A percentile compares a stretch with the other conserved stretches of the same genome.
phyloP scores from a whole-genome alignment of 2,888 invertebrate genomes.

The Philonicus albiceps region DNA sequence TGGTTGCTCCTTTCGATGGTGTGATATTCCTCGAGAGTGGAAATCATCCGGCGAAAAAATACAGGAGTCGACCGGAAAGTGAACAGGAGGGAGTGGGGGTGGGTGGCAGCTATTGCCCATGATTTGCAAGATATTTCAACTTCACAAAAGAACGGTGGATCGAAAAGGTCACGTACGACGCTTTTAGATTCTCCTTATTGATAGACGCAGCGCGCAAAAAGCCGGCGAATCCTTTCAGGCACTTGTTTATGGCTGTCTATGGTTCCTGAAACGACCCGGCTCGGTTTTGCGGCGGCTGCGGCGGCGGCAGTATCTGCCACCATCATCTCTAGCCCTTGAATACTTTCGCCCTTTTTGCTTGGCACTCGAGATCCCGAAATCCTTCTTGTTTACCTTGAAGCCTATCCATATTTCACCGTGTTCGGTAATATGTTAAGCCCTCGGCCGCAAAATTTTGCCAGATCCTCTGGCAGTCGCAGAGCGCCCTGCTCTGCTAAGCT shows the following conservation, averaged over 20 bases:
- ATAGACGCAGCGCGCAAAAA: slow-evolving; percentile 18
- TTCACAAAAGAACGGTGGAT: slow-evolving; percentile 28
- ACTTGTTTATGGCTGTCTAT: slow-evolving; percentile 38
- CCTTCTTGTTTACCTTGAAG: slow-evolving; percentile 17
- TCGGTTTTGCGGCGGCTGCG: not conserved
- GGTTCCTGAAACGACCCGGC: not conserved
- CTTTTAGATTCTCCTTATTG: slow-evolving; percentile 36
- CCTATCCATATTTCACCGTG: slow-evolving; percentile 16
- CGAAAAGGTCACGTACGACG: slow-evolving; percentile 34
- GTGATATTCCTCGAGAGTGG: not conserved
- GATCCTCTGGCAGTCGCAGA: not conserved
- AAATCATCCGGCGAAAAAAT: not conserved
- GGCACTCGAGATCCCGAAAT: not conserved
- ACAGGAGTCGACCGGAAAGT: not conserved
- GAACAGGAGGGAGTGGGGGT: too few species aligned
- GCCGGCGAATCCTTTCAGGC: not conserved
- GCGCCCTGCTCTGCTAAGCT: not conserved
- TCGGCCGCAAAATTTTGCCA: not conserved
- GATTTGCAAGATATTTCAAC: slow-evolving; percentile 41
- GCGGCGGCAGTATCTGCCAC: not conserved
- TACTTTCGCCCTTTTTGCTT: not conserved
- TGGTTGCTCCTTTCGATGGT: not conserved
- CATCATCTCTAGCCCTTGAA: not conserved
- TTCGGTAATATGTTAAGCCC: slow-evolving; percentile 13
- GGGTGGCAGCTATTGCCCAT: too few species aligned